Base-by-base conservation (phyloP, 1,140 invertebrate species). In the Lineus longissimus region DNA sequence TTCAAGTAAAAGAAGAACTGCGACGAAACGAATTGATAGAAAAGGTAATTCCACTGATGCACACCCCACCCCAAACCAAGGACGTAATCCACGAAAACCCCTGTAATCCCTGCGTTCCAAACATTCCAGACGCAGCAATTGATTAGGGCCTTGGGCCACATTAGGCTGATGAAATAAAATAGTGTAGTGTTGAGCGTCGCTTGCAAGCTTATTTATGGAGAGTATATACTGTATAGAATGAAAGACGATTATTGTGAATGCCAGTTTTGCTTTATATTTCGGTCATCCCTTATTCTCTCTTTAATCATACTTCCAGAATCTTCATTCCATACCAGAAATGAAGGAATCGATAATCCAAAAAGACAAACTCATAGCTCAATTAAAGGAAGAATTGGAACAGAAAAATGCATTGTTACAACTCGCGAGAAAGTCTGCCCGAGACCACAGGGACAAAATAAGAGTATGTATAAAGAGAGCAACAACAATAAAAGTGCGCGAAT, bases 1-100 rank as follows among this genome's bases (percentile, higher is more conserved):
- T 69, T 25, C 76, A 77, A 65, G 72, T 77, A 1, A 69, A 71
- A n/a, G 69, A 77, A 45, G 76, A 76, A 64, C 61, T 77, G 17
- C 73, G 72, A 65, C 76, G 70, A 54, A 77, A 77, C 59, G 76
- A 77, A 68, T 70, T 69, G 56, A 76, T 77, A 19, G 74, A 77
- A 63, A 74, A 73, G 71, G 76, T 77, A 61, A 56, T 54, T 40
- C 9, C 11, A 55, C 22, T 55, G 13, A 11, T 15, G 22, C 11
- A 55, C 15, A 15, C 11, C 13, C n/a, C n/a, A n/a, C n/a, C n/a
- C n/a, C n/a, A n/a, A n/a, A n/a, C n/a, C n/a, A n/a, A n/a, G n/a
- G n/a, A n/a, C n/a, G n/a, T n/a, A n/a, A n/a, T n/a, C n/a, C n/a
- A n/a, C n/a, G n/a, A n/a, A n/a, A n/a, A n/a, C n/a, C n/a, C n/a